Conservation (phyloP, 2,113 vertebrate genomes). For the Guaruba guarouba region DNA sequence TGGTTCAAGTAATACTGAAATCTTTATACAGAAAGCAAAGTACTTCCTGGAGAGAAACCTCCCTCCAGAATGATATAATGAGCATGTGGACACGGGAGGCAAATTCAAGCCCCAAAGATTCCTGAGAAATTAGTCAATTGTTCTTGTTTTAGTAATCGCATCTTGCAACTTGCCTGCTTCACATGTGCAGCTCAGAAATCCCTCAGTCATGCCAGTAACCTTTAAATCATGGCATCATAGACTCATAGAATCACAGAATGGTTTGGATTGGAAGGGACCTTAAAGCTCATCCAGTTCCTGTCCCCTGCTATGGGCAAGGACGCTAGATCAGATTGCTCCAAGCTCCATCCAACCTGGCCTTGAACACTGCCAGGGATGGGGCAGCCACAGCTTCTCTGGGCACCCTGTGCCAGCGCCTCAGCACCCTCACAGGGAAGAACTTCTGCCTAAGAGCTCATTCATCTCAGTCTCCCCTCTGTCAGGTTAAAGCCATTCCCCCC, state of each 20-base stretch:
- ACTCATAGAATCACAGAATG: background rate
- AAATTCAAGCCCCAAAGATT: background rate
- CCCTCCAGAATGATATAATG: background rate
- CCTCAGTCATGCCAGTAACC: background rate
- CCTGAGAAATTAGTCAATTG: background rate
- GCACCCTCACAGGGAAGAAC: background rate
- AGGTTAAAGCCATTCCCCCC: background rate
- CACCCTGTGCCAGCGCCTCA: background rate
- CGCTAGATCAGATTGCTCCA: background rate
- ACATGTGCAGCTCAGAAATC: background rate
- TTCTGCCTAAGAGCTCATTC: background rate
- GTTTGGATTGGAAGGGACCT: background rate
- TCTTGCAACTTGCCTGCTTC: background rate
- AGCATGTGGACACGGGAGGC: background rate
- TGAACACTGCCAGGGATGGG: background rate
- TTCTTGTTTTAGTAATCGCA: background rate
- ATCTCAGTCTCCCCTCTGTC: background rate
- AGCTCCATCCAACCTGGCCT: background rate
- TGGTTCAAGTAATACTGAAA: background rate
- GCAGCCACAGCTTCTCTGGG: background rate
- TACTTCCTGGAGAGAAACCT: background rate
- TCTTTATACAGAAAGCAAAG: background rate
- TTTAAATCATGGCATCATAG: background rate
- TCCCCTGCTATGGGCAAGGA: background rate
- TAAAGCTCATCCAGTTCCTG: background rate